Evolutionary conservation across 1,140 invertebrate genomes (phyloP).

Genomic region (Brachionus calyciflorus): DNA sequence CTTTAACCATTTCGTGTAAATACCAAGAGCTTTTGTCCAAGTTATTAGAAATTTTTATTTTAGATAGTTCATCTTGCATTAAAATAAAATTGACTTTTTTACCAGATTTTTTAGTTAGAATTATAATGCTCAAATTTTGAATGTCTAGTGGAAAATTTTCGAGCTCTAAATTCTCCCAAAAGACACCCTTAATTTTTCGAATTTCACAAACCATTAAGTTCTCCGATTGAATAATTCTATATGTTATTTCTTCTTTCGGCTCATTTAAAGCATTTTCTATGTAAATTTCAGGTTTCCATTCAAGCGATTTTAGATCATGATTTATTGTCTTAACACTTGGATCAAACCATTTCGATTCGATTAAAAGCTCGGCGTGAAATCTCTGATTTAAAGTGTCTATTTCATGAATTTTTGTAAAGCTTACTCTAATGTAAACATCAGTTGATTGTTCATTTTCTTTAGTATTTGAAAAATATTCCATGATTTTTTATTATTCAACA

Average conservation of each 20-base stretch:
- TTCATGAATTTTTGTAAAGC: conserved; percentile 16
- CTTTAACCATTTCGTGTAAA: conserved; percentile 32
- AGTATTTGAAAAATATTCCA: not conserved
- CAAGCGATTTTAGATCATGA: not conserved
- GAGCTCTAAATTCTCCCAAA: conserved; percentile 46
- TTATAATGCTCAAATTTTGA: conserved; percentile 26
- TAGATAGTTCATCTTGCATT: not conserved
- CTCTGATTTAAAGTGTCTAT: conserved; percentile 41
- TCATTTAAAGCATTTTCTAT: conserved; percentile 37
- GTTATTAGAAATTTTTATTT: conserved; percentile 6
- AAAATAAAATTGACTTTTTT: not conserved
- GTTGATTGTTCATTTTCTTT: not conserved
- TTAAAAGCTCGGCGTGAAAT: conserved; percentile 39
- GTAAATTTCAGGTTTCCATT: conserved; percentile 22
- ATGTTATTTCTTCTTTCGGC: conserved; percentile 11
- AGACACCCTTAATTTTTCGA: conserved; percentile 33
- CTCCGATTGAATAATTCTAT: conserved; percentile 1
- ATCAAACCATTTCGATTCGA: conserved; percentile 37
- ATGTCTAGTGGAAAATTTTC: conserved; percentile 45
- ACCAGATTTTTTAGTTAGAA: conserved; percentile 15
- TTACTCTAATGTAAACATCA: not conserved
- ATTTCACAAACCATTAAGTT: not conserved
- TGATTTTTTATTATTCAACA: not conserved
- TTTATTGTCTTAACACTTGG: not conserved
- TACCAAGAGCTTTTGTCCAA: conserved; percentile 43